Evolutionary conservation across 2,888 invertebrate genomes (phyloP).

Genomic region (Linnaemya vulpina): DNA sequence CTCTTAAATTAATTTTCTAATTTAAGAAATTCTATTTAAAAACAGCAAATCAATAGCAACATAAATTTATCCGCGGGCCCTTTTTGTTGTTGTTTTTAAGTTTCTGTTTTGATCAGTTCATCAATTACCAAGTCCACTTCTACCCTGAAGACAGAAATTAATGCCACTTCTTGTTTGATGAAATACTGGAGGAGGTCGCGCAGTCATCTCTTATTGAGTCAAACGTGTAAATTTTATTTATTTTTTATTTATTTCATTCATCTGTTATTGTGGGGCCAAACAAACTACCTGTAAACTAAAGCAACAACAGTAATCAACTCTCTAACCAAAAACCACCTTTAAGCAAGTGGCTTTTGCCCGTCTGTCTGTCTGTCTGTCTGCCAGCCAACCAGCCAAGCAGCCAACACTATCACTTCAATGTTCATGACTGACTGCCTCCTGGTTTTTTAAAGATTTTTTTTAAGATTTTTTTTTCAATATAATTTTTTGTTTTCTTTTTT

Average conservation of each 20-base stretch:
- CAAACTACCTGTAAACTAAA: slow-evolving; percentile 2
- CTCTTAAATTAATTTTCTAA: neutral
- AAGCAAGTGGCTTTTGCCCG: slow-evolving; percentile 12
- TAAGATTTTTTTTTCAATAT: neutral
- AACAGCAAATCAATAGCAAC: neutral
- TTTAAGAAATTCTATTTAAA: neutral
- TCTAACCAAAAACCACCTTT: slow-evolving; percentile 38
- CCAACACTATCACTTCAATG: slow-evolving; percentile 34
- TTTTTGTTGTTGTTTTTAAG: neutral
- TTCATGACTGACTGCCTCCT: slow-evolving; percentile 50
- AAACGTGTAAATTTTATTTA: slow-evolving; percentile 16
- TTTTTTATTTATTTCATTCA: neutral
- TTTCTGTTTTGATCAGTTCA: slow-evolving; percentile 10
- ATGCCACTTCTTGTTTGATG: neutral
- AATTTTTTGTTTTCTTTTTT: neutral
- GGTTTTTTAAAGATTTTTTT: neutral
- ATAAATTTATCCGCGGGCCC: neutral
- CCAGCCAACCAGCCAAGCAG: slow-evolving; percentile 17
- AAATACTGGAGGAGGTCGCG: slow-evolving; percentile 2
- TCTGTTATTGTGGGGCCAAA: neutral
- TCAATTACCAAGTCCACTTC: neutral
- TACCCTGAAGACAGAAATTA: neutral
- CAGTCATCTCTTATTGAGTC: slow-evolving; percentile 7
- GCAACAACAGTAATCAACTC: slow-evolving; percentile 26
- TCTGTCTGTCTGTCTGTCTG: neutral